Evolutionary conservation across 2,888 invertebrate genomes (phyloP), one percentile per base, ranked within the genome.

Genomic region (Mesorhabditis spiculigera): DNA sequence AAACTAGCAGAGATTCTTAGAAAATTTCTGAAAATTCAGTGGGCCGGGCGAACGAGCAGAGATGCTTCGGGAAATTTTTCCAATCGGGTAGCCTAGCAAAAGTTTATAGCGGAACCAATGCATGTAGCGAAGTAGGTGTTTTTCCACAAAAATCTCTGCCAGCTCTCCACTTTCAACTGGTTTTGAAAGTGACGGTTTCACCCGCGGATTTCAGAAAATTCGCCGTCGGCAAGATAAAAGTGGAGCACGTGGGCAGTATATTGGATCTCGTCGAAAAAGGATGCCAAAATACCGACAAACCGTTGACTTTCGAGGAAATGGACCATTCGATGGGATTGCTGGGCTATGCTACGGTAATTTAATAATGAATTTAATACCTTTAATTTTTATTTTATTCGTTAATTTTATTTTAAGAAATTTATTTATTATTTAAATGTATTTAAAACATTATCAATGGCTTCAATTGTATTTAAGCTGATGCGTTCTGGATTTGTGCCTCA

Each of bases 261-360:
- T 69, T 16, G 13, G 71, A 72, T 50, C 41, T 16, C n/a, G 28
- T 64, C 41, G 61, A 43, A 8, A 70, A 67, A 43, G 58, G n/a
- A 3, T 79, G 81, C 70, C 44, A 65, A 0, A 44, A 72, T 5
- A 70, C 75, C 8, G 71, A 75, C 5, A 70, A 69, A 2, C 84
- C 84, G 5, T 42, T 78, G 6, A 77, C 74, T 43, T 83, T 84
- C 68, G 84, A 84, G 65, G 66, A 75, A 28, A 16, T 84, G 16
- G 65, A 81, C 6, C 77, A 75, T 45, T 75, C 79, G 16, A 72
- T 82, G 16, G 82, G 81, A 42, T 77, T 79, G 58, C 77, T 82
- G 4, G 71, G 76, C 50, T 84, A 84, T 71, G 72, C 73, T 42
- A 76, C 79, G 63, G 79, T 78, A 58, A 45, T 68, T 67, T 41